These are phyloP conservation scores for Poliocrania exsul DNA, from an alignment of 2,797 vertebrate species.

Conservation along the genomic window DNA sequence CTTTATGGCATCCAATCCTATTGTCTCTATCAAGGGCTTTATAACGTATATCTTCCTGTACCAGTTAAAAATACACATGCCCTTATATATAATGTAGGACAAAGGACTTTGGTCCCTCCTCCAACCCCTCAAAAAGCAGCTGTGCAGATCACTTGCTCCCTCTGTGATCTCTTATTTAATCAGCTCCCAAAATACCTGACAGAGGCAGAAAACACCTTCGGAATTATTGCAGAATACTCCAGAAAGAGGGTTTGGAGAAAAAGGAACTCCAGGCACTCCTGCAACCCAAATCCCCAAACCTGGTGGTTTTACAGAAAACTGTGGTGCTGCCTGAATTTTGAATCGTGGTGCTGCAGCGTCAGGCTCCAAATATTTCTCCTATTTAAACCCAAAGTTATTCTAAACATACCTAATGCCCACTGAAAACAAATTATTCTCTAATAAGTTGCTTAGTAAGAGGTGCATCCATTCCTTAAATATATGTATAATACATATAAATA, in stretches of 20 bases:
- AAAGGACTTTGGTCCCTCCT: background rate
- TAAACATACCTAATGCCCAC: accelerated
- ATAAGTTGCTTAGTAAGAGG: background rate
- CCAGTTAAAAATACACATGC: background rate
- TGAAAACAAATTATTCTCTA: background rate
- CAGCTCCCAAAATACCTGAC: background rate
- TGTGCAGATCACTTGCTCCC: background rate
- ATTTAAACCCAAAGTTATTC: background rate
- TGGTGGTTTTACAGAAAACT: background rate
- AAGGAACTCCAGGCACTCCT: background rate
- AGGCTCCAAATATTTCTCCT: background rate
- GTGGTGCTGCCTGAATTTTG: accelerated
- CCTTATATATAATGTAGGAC: accelerated
- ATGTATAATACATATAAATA: no score
- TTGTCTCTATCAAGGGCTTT: background rate
- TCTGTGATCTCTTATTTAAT: accelerated
- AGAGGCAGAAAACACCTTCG: background rate
- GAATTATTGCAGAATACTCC: background rate
- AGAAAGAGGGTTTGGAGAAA: background rate
- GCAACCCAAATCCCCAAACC: background rate
- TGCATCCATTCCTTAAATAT: background rate
- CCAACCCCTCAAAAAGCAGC: accelerated
- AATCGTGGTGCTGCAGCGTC: accelerated
- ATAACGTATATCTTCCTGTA: background rate
- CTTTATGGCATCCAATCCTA: conserved; percentile 26